Evolutionary conservation across 2,888 invertebrate genomes (phyloP), one percentile per base, ranked within the genome.

Genomic region (Lumbricus terrestris): DNA sequence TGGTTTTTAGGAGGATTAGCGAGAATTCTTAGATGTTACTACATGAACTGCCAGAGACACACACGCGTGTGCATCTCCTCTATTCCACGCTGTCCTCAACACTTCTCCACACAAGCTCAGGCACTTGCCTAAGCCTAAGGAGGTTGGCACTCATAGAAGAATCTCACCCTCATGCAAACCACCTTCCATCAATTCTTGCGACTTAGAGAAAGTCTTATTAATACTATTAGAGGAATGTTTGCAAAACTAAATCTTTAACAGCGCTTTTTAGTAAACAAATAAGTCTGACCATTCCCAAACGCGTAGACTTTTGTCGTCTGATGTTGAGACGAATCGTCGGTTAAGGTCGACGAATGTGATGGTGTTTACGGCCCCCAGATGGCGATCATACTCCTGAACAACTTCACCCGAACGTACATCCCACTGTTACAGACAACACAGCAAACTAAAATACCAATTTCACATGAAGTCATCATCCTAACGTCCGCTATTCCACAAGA

Each of bases 241-340:
- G n/a, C n/a, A n/a, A n/a, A n/a, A n/a, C n/a, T n/a, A n/a, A n/a
- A n/a, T n/a, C n/a, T n/a, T n/a, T n/a, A n/a, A n/a, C n/a, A n/a
- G n/a, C n/a, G n/a, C n/a, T n/a, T n/a, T n/a, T n/a, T n/a, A n/a
- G n/a, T n/a, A n/a, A n/a, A n/a, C n/a, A n/a, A n/a, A n/a, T n/a
- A n/a, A n/a, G n/a, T n/a, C n/a, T n/a, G n/a, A 97, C 99, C 99
- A 99, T 96, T 99, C 99, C 99, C 99, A 99, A 89, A 99, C 98
- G 90, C 99, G 96, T 93, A 99, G 96, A 94, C 98, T 98, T 95
- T 99, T 99, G 95, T 99, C 99, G 95, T 99, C 99, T 0, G 99
- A 99, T 0, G 99, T 99, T 33, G 99, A 98, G 8, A 99, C 99
- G 95, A 99, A 99, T 93, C 99, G 96, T 40, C 99, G 96, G 95